Conservation (phyloP, 2,113 vertebrate genomes). For the Aspidoscelis tigris region DNA sequence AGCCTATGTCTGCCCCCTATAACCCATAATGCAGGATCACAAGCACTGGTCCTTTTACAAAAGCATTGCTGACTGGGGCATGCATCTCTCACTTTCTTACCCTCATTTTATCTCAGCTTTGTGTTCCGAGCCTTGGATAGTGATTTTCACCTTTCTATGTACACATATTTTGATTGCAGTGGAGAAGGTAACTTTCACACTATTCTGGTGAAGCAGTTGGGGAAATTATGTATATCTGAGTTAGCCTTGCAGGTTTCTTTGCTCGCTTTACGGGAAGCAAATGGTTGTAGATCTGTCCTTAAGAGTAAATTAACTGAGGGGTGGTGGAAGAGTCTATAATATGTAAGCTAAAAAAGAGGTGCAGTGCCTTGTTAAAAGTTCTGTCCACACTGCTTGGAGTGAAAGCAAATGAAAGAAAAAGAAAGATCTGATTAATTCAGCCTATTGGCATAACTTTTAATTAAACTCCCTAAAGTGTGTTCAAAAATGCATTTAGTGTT, state of each 20-base stretch:
- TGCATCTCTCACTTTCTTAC: not conserved
- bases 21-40: too few relatives aligned
- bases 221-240: not conserved
- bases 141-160: not conserved
- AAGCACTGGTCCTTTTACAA: not conserved
- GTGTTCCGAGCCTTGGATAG: not conserved
- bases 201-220: not conserved
- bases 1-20: too few relatives aligned
- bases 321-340: not conserved
- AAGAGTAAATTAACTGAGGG: slow-evolving; percentile 2
- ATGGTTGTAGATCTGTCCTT: not conserved
- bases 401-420: slow-evolving; percentile 1
- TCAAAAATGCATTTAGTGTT: not conserved
- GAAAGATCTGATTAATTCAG: slow-evolving; percentile 42
- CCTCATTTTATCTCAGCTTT: not conserved
- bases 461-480: slow-evolving; percentile 19
- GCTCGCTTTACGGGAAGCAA: not conserved
- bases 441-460: slow-evolving; percentile 23
- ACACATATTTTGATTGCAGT: not conserved
- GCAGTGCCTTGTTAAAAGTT: not conserved
- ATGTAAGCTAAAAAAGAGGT: not conserved
- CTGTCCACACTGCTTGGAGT: not conserved
- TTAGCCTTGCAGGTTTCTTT: not conserved
- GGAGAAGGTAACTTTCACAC: not conserved
- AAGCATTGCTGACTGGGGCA: not conserved